Evolutionary conservation across 35 echinoderm and acorn worm genomes (phyloP), one percentile per base, ranked within the genome.

Genomic region (Heliocidaris erythrogramma): DNA sequence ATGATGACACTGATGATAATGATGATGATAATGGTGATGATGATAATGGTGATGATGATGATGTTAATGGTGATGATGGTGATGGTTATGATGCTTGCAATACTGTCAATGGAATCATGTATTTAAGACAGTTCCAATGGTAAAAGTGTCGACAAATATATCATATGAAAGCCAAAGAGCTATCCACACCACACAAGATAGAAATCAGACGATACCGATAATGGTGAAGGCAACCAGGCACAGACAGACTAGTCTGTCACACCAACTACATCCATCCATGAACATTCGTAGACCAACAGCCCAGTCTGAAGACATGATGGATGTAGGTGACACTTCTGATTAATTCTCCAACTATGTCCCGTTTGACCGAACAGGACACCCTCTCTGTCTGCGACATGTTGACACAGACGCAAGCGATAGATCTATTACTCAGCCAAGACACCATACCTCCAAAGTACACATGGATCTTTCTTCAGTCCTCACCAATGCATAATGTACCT

Each of bases 311-410:
- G 18, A 18, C 61, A 78, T 78, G 61, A 69, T 69, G 61, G 61
- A 69, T 78, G 65, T 78, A n/a, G 65, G 18, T 78, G 65, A 78
- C 65, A 78, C 14, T 17, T 78, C 65, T 78, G 65, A 78, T 78
- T 78, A 78, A 78, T 78, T 27, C 65, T n/a, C 65, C 14, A 78
- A 78, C 65, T 78, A 78, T 78, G 65, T 48, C 32, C 31, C 10
- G 87, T 89, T 89, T 89, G 87, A 89, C 87, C 31, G 32, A 89
- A 32, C 87, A 32, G 31, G 87, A 89, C 87, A 89, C 87, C 47
- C 31, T 32, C 87, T 17, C 47, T 89, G 87, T 89, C 87, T 89
- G 87, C 29, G 87, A 47, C 47, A 32, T 89, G 87, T 89, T 89
- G 87, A 89, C 87, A 89, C 87, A 89, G 87, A 89, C 87, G 87